Conservation (phyloP, 2,888 invertebrate genomes). For the Hyppa rectilinea region DNA sequence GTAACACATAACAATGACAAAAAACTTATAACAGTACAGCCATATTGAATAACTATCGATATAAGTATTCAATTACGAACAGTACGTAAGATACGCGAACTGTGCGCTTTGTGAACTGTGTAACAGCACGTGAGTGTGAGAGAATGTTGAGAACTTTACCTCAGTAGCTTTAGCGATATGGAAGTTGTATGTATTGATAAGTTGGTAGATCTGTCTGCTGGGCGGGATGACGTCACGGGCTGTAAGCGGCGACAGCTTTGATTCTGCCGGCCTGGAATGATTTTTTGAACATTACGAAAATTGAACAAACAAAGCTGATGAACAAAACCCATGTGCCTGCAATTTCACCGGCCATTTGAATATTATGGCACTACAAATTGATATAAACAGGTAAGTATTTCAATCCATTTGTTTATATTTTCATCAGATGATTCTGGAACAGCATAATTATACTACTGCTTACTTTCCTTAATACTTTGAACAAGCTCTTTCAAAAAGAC, state of each 20-base stretch:
- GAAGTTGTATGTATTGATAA: conserved; percentile 96
- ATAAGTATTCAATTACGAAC: background rate
- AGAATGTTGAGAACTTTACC: conserved; percentile 88
- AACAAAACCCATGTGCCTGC: too few relatives aligned
- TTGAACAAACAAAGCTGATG: background rate
- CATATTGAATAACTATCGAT: background rate
- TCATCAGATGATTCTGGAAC: background rate
- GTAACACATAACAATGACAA: too few relatives aligned
- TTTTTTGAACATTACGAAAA: conserved; percentile 9
- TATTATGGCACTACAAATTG: too few relatives aligned
- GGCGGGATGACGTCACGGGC: conserved; percentile 96
- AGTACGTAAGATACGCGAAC: background rate
- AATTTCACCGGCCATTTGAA: background rate
- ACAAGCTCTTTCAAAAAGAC: background rate
- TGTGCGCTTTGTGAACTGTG: too few relatives aligned
- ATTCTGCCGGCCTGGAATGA: conserved; percentile 93
- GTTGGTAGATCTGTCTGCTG: conserved; percentile 97
- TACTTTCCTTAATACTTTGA: background rate
- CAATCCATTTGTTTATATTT: background rate
- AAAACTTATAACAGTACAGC: too few relatives aligned
- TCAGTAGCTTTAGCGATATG: conserved; percentile 95
- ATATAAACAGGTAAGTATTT: background rate
- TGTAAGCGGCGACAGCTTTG: conserved; percentile 95
- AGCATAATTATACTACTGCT: too few relatives aligned
- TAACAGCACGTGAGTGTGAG: too few relatives aligned